Conservation (phyloP, 2,797 vertebrate species). For the Thalassophryne amazonica region DNA sequence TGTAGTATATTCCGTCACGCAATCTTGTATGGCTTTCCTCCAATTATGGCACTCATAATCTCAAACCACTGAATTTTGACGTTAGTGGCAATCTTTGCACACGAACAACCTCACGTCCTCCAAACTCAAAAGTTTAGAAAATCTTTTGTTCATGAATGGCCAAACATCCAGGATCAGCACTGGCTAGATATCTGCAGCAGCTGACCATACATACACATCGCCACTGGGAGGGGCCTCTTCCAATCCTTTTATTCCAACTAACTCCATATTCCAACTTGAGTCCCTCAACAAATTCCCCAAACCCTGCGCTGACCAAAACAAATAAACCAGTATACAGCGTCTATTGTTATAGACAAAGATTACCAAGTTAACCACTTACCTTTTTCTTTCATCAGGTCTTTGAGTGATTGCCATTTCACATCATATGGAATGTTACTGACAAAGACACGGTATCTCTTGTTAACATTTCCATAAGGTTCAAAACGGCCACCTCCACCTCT, state of each 20-base stretch:
- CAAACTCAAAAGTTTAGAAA: slow-evolving; percentile 30
- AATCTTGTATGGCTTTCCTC: slow-evolving; percentile 14
- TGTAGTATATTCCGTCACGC: slow-evolving; percentile 9
- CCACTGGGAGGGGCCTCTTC: slow-evolving; percentile 17
- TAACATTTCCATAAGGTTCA: slow-evolving; percentile 85
- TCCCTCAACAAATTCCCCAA: slow-evolving; percentile 13
- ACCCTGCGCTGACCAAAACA: slow-evolving; percentile 39
- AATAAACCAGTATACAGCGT: slow-evolving; percentile 25
- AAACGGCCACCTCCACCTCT: slow-evolving; percentile 88
- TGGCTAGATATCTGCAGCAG: slow-evolving; percentile 45
- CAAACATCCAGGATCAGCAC: slow-evolving; percentile 40
- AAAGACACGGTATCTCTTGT: slow-evolving; percentile 91
- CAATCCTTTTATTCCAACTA: slow-evolving; percentile 33
- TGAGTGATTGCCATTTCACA: slow-evolving; percentile 97
- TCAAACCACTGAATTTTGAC: slow-evolving; percentile 32
- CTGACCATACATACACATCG: slow-evolving; percentile 21
- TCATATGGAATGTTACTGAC: slow-evolving; percentile 98
- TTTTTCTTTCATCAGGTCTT: slow-evolving; percentile 98
- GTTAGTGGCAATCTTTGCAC: slow-evolving; percentile 25
- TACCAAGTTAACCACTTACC: slow-evolving; percentile 75
- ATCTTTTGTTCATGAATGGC: slow-evolving; percentile 26
- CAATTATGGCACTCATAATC: slow-evolving; percentile 25
- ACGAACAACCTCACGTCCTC: slow-evolving; percentile 37
- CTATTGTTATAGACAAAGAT: slow-evolving; percentile 14
- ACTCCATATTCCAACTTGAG: slow-evolving; percentile 29